These are phyloP conservation scores for Sepiola atlantica DNA, from an alignment of 2,888 invertebrate genomes.

Conservation along the genomic window DNA sequence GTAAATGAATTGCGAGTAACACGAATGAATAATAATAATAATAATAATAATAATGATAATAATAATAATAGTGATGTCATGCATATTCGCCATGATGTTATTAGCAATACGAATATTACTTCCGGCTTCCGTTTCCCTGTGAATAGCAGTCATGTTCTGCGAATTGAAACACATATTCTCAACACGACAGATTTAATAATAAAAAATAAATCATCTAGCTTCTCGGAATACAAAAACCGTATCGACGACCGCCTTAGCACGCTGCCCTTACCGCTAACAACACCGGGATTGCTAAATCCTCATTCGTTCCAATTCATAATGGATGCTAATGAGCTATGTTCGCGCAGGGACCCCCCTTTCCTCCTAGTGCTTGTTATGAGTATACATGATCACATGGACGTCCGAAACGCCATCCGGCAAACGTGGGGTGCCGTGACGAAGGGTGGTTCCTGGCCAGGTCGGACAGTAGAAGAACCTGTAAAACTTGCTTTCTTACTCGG, in stretches of 20 bases:
- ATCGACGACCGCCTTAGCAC: not conserved
- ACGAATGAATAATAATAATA: no score
- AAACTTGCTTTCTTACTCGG: constrained; percentile 59
- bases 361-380: constrained; percentile 59
- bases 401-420: constrained; percentile 57
- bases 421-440: constrained; percentile 57
- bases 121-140: not conserved
- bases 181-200: not conserved
- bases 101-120: not conserved
- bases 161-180: not conserved
- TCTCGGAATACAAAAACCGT: not conserved
- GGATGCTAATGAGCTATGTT: constrained; percentile 50
- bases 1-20: not conserved
- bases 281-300: constrained; percentile 33
- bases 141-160: not conserved
- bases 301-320: constrained; percentile 34
- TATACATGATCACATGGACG: constrained; percentile 51
- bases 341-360: constrained; percentile 50
- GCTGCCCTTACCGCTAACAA: not conserved
- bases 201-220: not conserved
- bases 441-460: constrained; percentile 55
- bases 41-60: not conserved
- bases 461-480: constrained; percentile 49
- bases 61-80: not conserved
- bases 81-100: not conserved